phyloP scores from a whole-genome alignment of 2,113 vertebrate species.

The Phrynosoma blainvillii region DNA sequence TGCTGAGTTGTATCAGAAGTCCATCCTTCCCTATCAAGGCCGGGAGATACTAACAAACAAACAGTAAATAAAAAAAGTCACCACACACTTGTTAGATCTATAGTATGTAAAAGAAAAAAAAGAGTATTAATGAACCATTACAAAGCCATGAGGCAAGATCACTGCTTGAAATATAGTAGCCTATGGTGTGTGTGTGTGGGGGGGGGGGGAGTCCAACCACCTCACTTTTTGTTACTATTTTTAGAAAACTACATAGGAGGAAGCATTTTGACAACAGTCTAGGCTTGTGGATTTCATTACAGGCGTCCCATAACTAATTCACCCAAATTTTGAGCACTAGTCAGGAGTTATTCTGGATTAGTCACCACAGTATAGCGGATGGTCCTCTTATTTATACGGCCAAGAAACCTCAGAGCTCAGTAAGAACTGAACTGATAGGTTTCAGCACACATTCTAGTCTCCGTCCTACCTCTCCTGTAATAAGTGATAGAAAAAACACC shows the following conservation, averaged over 20 bases:
- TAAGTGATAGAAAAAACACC: neutral
- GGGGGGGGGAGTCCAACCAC: too few relatives aligned
- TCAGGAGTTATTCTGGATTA: neutral
- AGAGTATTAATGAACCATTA: neutral
- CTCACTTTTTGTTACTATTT: neutral
- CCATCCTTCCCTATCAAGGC: slow-evolving; percentile 84
- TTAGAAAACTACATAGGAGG: neutral
- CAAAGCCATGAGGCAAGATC: neutral
- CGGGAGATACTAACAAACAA: slow-evolving; percentile 78
- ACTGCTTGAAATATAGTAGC: neutral
- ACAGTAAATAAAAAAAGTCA: neutral
- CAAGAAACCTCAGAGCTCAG: too few relatives aligned
- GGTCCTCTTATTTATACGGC: neutral
- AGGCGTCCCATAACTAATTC: neutral
- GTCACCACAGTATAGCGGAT: neutral
- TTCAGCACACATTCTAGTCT: neutral
- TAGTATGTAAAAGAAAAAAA: neutral
- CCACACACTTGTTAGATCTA: neutral
- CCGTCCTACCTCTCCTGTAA: neutral
- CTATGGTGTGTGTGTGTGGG: too few relatives aligned
- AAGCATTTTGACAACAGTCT: neutral
- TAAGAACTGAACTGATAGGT: too few relatives aligned
- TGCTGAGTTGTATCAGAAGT: slow-evolving; percentile 82
- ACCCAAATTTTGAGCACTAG: neutral
- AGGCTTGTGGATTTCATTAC: too few relatives aligned